Evolutionary conservation across 2,797 vertebrate species (phyloP).

Genomic region (Limosa lapponica): DNA sequence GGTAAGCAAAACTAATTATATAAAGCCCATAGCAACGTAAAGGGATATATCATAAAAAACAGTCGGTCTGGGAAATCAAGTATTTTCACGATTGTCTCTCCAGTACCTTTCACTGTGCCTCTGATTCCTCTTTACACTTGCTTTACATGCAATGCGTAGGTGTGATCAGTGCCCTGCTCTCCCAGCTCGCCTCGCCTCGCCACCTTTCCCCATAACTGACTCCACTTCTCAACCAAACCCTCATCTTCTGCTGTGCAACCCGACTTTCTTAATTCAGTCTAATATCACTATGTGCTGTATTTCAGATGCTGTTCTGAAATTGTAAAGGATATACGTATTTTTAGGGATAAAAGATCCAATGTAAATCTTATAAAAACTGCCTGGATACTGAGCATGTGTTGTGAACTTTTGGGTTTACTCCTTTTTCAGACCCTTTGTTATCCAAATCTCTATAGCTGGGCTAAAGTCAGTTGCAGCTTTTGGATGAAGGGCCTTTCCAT

Average conservation of each 20-base stretch:
- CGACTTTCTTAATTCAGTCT: not conserved
- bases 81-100: not conserved
- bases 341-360: not conserved
- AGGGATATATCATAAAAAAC: not conserved
- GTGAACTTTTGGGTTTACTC: not conserved
- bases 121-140: not conserved
- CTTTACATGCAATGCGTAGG: not conserved
- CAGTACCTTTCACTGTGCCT: not conserved
- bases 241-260: not conserved
- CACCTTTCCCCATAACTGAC: not conserved
- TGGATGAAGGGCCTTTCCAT: not conserved
- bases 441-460: not conserved
- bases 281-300: not conserved
- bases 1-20: not conserved
- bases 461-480: not conserved
- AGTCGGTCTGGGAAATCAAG: not conserved
- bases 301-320: not conserved
- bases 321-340: not conserved
- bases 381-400: not conserved
- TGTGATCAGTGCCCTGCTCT: not conserved
- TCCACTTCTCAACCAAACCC: not conserved
- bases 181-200: not conserved
- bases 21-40: not conserved
- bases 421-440: not conserved
- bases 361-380: not conserved